Percentiles rank a stretch among this genome's conserved stretches.
Conservation (phyloP, 1,140 invertebrate genomes). For the Drosophila yakuba region DNA sequence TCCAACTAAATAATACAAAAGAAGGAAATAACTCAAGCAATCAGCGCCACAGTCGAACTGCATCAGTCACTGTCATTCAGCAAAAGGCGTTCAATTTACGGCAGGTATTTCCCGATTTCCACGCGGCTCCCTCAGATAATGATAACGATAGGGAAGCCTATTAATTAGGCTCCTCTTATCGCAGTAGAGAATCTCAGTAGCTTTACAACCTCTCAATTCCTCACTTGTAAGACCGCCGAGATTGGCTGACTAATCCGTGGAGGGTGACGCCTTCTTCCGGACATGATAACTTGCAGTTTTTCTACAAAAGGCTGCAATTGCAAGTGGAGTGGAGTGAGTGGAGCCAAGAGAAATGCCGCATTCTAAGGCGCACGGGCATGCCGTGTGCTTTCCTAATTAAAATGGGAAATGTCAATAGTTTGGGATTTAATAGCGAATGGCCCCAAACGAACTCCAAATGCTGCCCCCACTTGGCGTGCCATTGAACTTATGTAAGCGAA, state of each 20-base stretch:
- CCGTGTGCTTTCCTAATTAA: constrained; percentile 61
- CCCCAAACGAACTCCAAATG: constrained; percentile 19
- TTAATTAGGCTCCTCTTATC: constrained; percentile 24
- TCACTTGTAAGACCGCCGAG: not conserved
- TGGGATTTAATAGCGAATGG: constrained; percentile 1
- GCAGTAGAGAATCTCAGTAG: constrained; percentile 12
- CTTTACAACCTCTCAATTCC: not conserved
- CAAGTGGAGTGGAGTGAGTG: no score
- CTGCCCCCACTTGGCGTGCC: constrained; percentile 54
- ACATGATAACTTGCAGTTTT: constrained; percentile 30
- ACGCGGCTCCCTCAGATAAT: constrained; percentile 1
- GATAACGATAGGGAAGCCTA: constrained; percentile 32
- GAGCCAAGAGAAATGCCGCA: constrained; percentile 29
- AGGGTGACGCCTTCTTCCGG: constrained; percentile 19
- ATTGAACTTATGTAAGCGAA: constrained; percentile 79
- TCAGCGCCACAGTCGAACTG: not conserved
- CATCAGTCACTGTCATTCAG: constrained; percentile 34
- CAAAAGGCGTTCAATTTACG: constrained; percentile 28
- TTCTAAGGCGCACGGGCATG: constrained; percentile 49
- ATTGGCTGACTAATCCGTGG: constrained; percentile 36
- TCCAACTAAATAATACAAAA: not conserved
- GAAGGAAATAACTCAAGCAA: not conserved
- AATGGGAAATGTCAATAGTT: constrained; percentile 17
- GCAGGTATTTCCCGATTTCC: constrained; percentile 55
- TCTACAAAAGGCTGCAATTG: no score